Base-by-base conservation (phyloP, 2,888 invertebrate species). In the Drosophila tanythrix region DNA sequence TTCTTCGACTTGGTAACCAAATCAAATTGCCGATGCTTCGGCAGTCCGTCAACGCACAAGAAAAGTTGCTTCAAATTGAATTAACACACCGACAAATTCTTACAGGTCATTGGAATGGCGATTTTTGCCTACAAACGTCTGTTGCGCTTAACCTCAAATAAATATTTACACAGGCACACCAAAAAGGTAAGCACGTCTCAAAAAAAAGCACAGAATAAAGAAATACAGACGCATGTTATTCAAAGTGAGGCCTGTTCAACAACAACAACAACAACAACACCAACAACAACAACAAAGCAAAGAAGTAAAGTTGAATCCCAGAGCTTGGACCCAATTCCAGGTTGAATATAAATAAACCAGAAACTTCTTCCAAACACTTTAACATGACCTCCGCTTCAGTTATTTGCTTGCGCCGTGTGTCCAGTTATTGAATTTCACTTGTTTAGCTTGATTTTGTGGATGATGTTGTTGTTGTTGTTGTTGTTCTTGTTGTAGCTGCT, bases 371-470 rank as follows among this genome's bases (percentile, higher is more conserved):
- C 82, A 36, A 87, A 70, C 87, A 83, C 86, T 89, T 86, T 87
- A 87, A 82, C 86, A 82, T 78, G 70, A 78, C 81, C 78, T 66
- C 70, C 68, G 81, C 57, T 75, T 70, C 63, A 67, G 69, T 65
- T 78, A 74, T 80, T 84, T 85, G 74, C 73, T 76, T 79, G 87
- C 61, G 66, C 80, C 63, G 74, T 77, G 70, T 82, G 81, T 82
- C 81, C 81, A 79, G 81, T 82, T 82, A 82, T 82, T 82, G 81
- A 82, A 82, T 82, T 82, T 70, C 88, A 84, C 87, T 87, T 89
- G 89, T 79, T 87, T 77, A 86, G 84, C 77, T 83, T 81, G 81
- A 88, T 88, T 81, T 82, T 79, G 36, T 59, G 55, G 51, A 31
- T 57, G 61, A 56, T 72, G 33, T 33, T 33, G 55, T 66, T 21